Conservation (phyloP, 2,797 vertebrate species). For the Clarias platycephalus region DNA sequence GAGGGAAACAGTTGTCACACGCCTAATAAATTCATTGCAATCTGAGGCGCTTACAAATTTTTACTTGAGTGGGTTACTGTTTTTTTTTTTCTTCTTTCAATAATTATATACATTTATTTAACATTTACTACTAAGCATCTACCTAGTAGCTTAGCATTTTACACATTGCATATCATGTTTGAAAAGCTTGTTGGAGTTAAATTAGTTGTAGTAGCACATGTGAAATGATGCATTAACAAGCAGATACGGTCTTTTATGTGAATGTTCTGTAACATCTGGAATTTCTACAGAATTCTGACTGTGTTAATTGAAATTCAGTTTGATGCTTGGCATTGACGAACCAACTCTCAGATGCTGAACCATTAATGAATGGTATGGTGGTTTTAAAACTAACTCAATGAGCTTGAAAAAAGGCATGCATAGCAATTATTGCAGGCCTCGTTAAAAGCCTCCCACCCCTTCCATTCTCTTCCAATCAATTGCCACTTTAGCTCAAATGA, state of each 20-base stretch:
- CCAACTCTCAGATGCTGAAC: conserved; percentile 32
- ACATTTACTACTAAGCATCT: conserved; percentile 13
- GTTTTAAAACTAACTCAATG: conserved; percentile 69
- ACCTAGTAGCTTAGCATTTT: neutral
- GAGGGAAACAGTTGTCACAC: conserved; percentile 55
- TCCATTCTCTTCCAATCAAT: conserved; percentile 78
- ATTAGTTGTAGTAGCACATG: neutral
- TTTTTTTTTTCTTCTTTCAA: conserved; percentile 11
- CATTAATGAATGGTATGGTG: conserved; percentile 70
- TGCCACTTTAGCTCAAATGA: conserved; percentile 73
- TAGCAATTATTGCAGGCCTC: conserved; percentile 78
- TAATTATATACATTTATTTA: neutral
- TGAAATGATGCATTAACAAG: conserved; percentile 20
- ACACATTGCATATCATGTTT: conserved; percentile 14
- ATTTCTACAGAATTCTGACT: conserved; percentile 9
- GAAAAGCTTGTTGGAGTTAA: neutral
- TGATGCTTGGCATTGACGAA: conserved; percentile 65
- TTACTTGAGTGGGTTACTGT: conserved; percentile 22
- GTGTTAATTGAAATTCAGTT: conserved; percentile 44
- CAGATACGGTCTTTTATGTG: conserved; percentile 16
- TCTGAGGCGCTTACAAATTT: conserved; percentile 37
- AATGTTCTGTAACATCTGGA: conserved; percentile 25
- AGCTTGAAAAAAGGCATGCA: conserved; percentile 76
- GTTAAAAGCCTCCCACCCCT: conserved; percentile 74
- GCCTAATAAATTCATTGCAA: conserved; percentile 55